Conservation (phyloP, 2,888 invertebrate genomes). For the Zygaena filipendulae region DNA sequence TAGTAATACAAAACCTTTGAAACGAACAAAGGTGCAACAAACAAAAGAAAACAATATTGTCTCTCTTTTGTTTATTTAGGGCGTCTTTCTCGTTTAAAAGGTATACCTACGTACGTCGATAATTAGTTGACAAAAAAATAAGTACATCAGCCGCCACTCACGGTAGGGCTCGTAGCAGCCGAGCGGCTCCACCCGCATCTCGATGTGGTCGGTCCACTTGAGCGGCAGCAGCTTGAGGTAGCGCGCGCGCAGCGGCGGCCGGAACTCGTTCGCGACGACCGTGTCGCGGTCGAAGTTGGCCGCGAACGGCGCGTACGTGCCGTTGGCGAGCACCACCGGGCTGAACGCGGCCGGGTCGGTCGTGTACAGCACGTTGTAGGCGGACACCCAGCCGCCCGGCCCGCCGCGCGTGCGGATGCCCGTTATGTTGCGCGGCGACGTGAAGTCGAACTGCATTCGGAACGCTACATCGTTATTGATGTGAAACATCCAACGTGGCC, state of each 20-base stretch:
- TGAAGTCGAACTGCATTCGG: slow-evolving; percentile 80
- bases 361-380: slow-evolving; percentile 80
- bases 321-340: slow-evolving; percentile 59
- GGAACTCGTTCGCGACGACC: slow-evolving; percentile 73
- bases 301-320: slow-evolving; percentile 70
- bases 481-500: no score
- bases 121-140: no score
- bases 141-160: no score
- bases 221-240: slow-evolving; percentile 77
- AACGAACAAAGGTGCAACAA: no score
- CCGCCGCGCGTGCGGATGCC: slow-evolving; percentile 82
- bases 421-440: slow-evolving; percentile 79
- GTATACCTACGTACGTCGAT: no score
- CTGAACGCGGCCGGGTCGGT: slow-evolving; percentile 78
- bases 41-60: no score
- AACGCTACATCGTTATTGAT: background rate
- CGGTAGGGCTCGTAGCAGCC: slow-evolving; percentile 82
- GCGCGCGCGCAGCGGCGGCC: slow-evolving; percentile 77
- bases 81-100: no score
- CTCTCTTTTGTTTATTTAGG: no score
- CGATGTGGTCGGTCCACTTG: slow-evolving; percentile 79
- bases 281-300: slow-evolving; percentile 77
- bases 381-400: slow-evolving; percentile 77
- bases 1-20: no score
- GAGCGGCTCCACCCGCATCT: slow-evolving; percentile 78